Evolutionary conservation across 2,888 invertebrate genomes (phyloP).

Genomic region (Drosophila kokeensis): DNA sequence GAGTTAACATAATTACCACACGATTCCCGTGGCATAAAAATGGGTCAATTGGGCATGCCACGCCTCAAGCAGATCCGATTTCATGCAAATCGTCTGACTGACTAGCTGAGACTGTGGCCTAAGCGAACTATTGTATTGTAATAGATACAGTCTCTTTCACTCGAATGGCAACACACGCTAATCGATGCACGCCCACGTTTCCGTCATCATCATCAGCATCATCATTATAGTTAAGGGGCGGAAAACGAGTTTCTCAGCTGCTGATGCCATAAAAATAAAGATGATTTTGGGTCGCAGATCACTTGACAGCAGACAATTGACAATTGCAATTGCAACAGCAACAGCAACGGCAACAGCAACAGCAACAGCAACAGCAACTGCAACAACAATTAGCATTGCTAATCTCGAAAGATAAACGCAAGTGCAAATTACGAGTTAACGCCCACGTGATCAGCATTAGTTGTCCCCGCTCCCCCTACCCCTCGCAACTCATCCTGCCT

Average conservation of each 20-base stretch:
- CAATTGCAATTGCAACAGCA: constrained; percentile 28
- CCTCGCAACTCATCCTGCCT: constrained; percentile 7
- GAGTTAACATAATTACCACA: constrained; percentile 44
- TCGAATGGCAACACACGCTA: constrained; percentile 48
- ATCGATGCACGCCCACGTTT: constrained; percentile 80
- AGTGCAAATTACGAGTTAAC: constrained; percentile 44
- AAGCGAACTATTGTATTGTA: constrained; percentile 57
- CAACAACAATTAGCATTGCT: constrained; percentile 75
- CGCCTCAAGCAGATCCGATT: constrained; percentile 35
- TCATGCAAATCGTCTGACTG: constrained; percentile 38
- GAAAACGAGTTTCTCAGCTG: constrained; percentile 63
- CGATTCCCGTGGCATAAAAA: constrained; percentile 35
- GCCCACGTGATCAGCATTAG: constrained; percentile 45
- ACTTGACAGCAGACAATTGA: constrained; percentile 51
- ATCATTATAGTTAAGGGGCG: constrained; percentile 38
- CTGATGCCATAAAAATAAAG: constrained; percentile 71
- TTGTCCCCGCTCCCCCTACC: background rate
- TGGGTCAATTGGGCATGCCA: constrained; percentile 48
- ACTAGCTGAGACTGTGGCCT: constrained; percentile 8
- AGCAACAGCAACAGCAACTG: constrained; percentile 37
- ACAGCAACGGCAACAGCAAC: background rate
- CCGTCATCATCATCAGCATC: constrained; percentile 16
- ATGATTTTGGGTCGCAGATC: constrained; percentile 73
- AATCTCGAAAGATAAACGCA: constrained; percentile 59
- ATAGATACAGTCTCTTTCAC: constrained; percentile 45